Conservation (phyloP, 1,140 invertebrate species). For the Drosophila parabipectinata region DNA sequence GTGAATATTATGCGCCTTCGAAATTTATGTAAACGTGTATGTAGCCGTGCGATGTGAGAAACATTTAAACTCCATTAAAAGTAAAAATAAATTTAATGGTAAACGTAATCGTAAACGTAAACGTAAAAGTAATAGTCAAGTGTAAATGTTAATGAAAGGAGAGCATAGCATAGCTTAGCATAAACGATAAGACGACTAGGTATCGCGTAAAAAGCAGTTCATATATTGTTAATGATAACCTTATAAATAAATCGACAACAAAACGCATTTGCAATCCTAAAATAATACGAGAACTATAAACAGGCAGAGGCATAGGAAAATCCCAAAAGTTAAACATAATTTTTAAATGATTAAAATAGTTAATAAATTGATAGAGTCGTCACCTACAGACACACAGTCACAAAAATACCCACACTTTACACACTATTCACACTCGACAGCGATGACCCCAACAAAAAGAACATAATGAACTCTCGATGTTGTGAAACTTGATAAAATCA, state of each 20-base stretch:
- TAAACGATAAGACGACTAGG: slow-evolving; percentile 47
- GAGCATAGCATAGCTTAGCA: slow-evolving; percentile 66
- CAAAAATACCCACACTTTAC: slow-evolving; percentile 17
- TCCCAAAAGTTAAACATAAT: slow-evolving; percentile 81
- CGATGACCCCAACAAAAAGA: slow-evolving; percentile 70
- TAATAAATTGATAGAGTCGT: slow-evolving; percentile 68
- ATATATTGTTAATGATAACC: slow-evolving; percentile 70
- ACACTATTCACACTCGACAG: slow-evolving; percentile 49
- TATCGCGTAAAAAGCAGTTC: slow-evolving; percentile 59
- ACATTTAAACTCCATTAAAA: slow-evolving; percentile 46
- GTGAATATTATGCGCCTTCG: slow-evolving; percentile 84
- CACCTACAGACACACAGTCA: slow-evolving; percentile 23
- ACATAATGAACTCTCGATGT: slow-evolving; percentile 84
- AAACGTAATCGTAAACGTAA: slow-evolving; percentile 26
- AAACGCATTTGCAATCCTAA: slow-evolving; percentile 76
- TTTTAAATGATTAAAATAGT: slow-evolving; percentile 76
- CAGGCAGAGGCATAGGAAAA: slow-evolving; percentile 52
- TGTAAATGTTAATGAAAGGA: slow-evolving; percentile 62
- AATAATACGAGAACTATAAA: slow-evolving; percentile 37
- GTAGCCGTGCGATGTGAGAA: slow-evolving; percentile 58
- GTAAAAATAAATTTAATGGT: slow-evolving; percentile 14
- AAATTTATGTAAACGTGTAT: slow-evolving; percentile 66
- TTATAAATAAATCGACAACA: slow-evolving; percentile 45
- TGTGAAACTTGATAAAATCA: slow-evolving; percentile 84
- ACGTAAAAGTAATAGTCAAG: slow-evolving; percentile 45